Conservation (phyloP, 2,797 vertebrate species). For the Fringilla coelebs region DNA sequence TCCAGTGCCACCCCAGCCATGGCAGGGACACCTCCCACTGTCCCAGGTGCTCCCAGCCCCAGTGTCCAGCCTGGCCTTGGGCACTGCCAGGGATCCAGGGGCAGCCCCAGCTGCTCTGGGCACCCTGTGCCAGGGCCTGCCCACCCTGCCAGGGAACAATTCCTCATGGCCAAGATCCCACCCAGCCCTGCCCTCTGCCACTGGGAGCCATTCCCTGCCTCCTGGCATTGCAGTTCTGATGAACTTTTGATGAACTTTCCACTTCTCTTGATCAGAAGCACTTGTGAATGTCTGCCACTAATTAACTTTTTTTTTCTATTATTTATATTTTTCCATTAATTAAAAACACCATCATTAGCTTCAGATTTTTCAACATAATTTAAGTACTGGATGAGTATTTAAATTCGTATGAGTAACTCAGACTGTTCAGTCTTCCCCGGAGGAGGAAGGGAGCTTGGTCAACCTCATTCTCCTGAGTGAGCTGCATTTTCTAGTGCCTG, state of each 20-base stretch:
- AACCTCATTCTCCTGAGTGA: background rate
- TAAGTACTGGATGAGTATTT: background rate
- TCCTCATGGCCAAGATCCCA: background rate
- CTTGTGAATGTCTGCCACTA: background rate
- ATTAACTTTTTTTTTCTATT: background rate
- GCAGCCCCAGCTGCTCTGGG: background rate
- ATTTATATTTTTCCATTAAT: background rate
- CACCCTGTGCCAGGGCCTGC: background rate
- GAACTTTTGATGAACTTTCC: background rate
- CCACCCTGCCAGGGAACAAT: background rate
- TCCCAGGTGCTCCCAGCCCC: background rate
- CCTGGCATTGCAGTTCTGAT: background rate
- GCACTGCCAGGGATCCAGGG: background rate
- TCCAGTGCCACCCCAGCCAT: accelerated
- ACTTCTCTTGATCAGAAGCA: background rate
- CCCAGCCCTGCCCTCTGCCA: background rate
- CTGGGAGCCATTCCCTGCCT: accelerated
- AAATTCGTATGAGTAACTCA: background rate
- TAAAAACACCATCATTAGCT: background rate
- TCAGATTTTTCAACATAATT: background rate
- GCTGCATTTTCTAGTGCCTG: background rate
- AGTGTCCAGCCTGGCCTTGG: background rate
- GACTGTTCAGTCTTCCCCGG: background rate
- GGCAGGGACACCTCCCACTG: background rate
- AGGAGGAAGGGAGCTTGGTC: background rate